Conservation (phyloP, 1,140 invertebrate genomes). For the Pomacea maculata region DNA sequence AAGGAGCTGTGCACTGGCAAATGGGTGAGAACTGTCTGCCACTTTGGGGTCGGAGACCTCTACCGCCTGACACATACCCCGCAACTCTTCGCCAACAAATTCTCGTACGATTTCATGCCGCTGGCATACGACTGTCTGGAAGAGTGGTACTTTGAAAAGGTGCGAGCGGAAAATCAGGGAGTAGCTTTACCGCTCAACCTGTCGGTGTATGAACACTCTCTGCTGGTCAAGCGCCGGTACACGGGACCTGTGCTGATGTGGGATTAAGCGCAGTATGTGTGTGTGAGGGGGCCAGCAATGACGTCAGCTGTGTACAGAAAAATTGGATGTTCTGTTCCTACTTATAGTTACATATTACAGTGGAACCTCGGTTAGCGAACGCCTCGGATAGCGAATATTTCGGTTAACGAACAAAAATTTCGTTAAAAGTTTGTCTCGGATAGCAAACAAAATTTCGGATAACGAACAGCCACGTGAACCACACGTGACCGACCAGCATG, state of each 20-base stretch:
- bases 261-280: not conserved
- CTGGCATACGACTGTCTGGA: slow-evolving; percentile 33
- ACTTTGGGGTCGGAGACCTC: slow-evolving; percentile 37
- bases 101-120: slow-evolving; percentile 16
- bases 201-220: not conserved
- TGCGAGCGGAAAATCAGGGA: slow-evolving; percentile 2
- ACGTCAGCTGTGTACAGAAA: no score
- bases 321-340: no score
- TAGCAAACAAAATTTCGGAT: no score
- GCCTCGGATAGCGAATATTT: no score
- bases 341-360: no score
- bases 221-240: not conserved
- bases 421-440: no score
- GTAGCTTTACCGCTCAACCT: not conserved
- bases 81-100: slow-evolving; percentile 40
- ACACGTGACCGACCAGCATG: no score
- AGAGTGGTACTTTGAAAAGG: slow-evolving; percentile 30
- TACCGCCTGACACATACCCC: slow-evolving; percentile 15
- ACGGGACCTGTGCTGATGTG: not conserved
- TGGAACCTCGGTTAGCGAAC: no score
- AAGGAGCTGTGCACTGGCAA: slow-evolving; percentile 17
- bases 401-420: no score
- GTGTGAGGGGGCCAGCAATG: not conserved
- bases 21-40: slow-evolving; percentile 33
- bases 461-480: no score